phyloP scores from a whole-genome alignment of 2,113 vertebrate genomes.

The Misgurnus mizolepis region DNA sequence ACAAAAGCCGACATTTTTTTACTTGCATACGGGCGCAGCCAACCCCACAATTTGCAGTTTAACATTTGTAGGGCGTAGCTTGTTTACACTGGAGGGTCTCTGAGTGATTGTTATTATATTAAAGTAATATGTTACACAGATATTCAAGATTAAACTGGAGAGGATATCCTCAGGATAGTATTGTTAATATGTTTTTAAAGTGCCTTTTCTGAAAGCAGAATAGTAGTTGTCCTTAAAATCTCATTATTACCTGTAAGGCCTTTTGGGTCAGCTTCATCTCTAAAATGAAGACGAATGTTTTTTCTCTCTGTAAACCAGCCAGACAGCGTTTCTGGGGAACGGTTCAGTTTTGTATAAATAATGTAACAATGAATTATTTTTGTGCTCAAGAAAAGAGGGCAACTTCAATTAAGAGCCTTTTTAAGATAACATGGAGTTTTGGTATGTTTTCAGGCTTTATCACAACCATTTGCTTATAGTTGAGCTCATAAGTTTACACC shows the following conservation, averaged over 20 bases:
- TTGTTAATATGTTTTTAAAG: not conserved
- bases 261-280: not conserved
- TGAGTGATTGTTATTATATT: not conserved
- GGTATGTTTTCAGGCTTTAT: too few relatives aligned
- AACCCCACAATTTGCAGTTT: too few relatives aligned
- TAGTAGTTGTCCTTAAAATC: not conserved
- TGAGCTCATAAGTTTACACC: too few relatives aligned
- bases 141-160: not conserved
- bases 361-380: not conserved
- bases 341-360: not conserved
- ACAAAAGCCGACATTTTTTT: not conserved
- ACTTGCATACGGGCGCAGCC: not conserved
- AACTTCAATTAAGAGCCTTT: too few relatives aligned
- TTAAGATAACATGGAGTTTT: too few relatives aligned
- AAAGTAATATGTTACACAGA: not conserved
- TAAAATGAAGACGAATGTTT: not conserved
- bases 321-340: not conserved
- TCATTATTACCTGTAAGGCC: not conserved
- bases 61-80: not conserved
- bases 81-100: not conserved
- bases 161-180: not conserved
- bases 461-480: too few relatives aligned
- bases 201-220: not conserved
- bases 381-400: too few relatives aligned
- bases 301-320: not conserved